A percentile compares a stretch with the other conserved stretches of the same genome.
These are phyloP conservation scores for Rhinoraja longicauda DNA, from an alignment of 2,797 vertebrate species.

Conservation along the genomic window DNA sequence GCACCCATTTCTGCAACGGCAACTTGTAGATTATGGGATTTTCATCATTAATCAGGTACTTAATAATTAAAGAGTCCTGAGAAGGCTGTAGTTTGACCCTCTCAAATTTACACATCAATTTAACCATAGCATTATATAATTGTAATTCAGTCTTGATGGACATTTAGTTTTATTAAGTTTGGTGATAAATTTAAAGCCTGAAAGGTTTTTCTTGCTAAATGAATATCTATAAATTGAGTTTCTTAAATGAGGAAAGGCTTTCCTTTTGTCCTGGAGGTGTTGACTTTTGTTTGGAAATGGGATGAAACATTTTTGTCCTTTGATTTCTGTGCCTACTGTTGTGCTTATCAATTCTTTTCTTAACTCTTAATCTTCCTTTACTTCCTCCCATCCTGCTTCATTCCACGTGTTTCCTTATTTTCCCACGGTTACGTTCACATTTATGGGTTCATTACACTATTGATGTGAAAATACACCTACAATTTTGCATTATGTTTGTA, in stretches of 20 bases:
- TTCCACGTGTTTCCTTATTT: background rate
- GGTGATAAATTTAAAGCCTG: background rate
- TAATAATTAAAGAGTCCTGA: background rate
- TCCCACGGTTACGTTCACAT: too few species aligned
- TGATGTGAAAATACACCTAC: too few species aligned
- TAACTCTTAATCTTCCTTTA: background rate
- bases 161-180: background rate
- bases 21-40: slow-evolving; percentile 86
- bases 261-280: background rate
- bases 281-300: background rate
- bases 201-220: background rate
- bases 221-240: too few species aligned
- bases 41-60: slow-evolving; percentile 91
- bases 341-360: background rate
- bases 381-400: background rate
- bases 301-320: background rate
- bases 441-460: background rate
- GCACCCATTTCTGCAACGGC: slow-evolving; percentile 88
- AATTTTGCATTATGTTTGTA: too few species aligned
- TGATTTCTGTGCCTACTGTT: background rate
- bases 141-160: background rate
- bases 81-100: background rate
- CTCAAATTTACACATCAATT: background rate
- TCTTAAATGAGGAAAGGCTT: background rate
- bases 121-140: background rate